Evolutionary conservation across 2,888 invertebrate genomes (phyloP), one percentile per base, ranked within the genome.

Genomic region (Eupeodes latifasciatus): DNA sequence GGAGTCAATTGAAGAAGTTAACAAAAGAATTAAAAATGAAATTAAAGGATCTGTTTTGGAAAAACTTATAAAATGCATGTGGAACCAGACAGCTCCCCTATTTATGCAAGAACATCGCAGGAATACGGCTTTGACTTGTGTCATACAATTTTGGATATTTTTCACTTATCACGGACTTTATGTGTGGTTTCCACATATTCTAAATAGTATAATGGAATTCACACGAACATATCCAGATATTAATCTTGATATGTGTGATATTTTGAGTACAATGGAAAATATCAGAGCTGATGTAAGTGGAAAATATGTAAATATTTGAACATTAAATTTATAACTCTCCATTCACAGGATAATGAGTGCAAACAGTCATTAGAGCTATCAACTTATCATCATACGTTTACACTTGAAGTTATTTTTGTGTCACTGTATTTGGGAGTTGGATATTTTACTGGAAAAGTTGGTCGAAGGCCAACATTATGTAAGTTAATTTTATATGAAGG

Each of bases 181-280:
- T 47, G 91, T 93, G 91, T 93, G 92, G 92, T 92, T 93, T 79
- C 93, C 93, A 0, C 92, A 92, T 59, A 92, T 93, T 16, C 90
- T 93, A 0, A 92, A 93, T 83, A 91, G 90, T 16, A 89, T 91
- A 12, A 91, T 91, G 77, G 90, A 91, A 57, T 93, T 90, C 81
- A 90, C 90, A 1, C 89, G 89, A 19, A 51, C 82, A 12, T 88
- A 91, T 81, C 90, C 91, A 3, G 84, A 81, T 10, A 77, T 89
- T 36, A 72, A 89, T 1, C 88, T 90, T 40, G 89, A 91, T 5
- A 88, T 93, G 14, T 93, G 93, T 86, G 90, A 92, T 59, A 91
- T 92, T 55, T 59, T 92, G 27, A 83, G 90, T 62, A 72, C 84
- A 19, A 78, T 90, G 36, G 76, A 83, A 4, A 14, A 53, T 40